Percentiles rank a stretch among this genome's conserved stretches.
Conservation (phyloP, 2,113 vertebrate genomes). For the Lathamus discolor region DNA sequence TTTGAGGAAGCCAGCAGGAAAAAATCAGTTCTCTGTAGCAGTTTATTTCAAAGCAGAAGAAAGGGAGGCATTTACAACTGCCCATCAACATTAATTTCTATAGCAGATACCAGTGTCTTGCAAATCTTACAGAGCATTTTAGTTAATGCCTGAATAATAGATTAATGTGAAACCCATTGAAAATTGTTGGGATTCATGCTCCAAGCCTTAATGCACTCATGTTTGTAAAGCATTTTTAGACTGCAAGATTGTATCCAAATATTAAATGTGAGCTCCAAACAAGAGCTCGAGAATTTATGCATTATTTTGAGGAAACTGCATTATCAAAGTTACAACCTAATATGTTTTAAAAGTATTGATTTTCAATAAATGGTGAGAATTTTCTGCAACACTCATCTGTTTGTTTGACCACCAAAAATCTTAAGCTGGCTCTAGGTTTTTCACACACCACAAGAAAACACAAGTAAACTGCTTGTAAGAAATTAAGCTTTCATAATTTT, state of each 20-base stretch:
- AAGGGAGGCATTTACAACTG: background rate
- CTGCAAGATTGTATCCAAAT: background rate
- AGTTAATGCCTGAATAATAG: background rate
- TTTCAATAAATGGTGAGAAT: background rate
- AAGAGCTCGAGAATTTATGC: background rate
- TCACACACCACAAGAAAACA: background rate
- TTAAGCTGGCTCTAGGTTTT: background rate
- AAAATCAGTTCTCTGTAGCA: background rate
- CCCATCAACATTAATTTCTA: background rate
- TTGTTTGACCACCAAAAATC: background rate
- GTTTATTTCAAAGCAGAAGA: background rate
- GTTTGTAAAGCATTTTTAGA: background rate
- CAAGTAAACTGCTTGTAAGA: background rate
- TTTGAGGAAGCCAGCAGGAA: background rate
- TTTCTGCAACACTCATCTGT: background rate
- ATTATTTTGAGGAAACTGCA: background rate
- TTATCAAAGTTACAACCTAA: background rate
- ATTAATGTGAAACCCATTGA: background rate
- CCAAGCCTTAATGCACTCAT: background rate
- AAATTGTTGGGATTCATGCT: background rate
- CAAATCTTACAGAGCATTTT: background rate
- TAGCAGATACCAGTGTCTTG: background rate
- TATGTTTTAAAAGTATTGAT: background rate
- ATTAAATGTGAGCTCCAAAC: background rate
- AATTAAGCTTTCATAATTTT: background rate